Base-by-base conservation (phyloP, 2,888 invertebrate species). In the Drosophila atripex region DNA sequence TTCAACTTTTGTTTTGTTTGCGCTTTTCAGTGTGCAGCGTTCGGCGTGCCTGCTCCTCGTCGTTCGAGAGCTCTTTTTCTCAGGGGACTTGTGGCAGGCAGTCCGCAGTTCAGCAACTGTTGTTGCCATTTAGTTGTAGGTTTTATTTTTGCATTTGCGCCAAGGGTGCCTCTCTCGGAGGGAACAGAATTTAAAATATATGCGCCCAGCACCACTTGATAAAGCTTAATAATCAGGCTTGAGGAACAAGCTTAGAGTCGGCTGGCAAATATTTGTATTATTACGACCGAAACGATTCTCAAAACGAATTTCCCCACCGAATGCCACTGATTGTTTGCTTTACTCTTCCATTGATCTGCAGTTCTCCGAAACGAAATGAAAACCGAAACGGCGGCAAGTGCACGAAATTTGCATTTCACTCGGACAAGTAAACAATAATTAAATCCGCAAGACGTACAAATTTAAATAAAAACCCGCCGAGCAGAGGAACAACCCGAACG, bases 101-200 rank as follows among this genome's bases (percentile, higher is more conserved):
- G 65, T 65, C 71, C 71, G 50, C 50, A 61, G 65, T 65, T 73
- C 71, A 49, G 66, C 75, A 78, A 80, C 82, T 78, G 78, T 80
- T 80, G 71, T 80, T 78, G 70, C 75, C 65, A 82, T 75, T 80
- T 76, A 72, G 78, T 78, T 79, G 57, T 12, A 32, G 1, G 52
- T 74, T 65, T 65, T 61, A 23, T 23, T 23, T 23, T 23, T 75
- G 55, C 60, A 75, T 78, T 71, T 69, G 54, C 52, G 65, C 59
- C 68, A 79, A 77, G 77, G 39, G 80, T 74, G 71, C n/a, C n/a
- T n/a, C n/a, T n/a, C n/a, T n/a, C n/a, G n/a, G n/a, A n/a, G n/a
- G n/a, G n/a, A n/a, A n/a, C n/a, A n/a, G n/a, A n/a, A n/a, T n/a
- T n/a, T n/a, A n/a, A n/a, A n/a, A n/a, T n/a, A n/a, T n/a, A n/a